Conservation (phyloP, 2,113 vertebrate species). For the Noctilio leporinus region DNA sequence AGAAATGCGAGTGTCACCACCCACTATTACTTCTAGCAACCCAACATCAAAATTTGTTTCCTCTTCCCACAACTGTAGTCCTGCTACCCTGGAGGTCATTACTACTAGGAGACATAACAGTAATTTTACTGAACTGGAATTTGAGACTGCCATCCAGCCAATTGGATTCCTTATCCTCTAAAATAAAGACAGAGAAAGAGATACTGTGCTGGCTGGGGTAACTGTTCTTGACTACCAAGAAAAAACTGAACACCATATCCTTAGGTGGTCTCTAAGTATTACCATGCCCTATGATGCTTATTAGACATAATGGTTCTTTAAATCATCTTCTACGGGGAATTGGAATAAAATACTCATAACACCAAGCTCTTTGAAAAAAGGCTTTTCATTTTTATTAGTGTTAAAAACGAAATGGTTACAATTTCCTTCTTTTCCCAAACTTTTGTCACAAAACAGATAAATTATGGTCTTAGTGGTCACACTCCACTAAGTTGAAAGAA, state of each 20-base stretch:
- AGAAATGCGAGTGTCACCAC: neutral
- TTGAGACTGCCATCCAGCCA: neutral
- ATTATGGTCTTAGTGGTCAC: neutral
- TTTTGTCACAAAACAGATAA: neutral
- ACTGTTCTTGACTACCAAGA: neutral
- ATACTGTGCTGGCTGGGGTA: neutral
- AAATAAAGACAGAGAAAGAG: neutral
- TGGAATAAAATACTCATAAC: neutral
- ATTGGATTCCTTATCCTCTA: neutral
- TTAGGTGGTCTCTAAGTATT: neutral
- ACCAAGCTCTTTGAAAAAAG: neutral
- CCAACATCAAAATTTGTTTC: neutral
- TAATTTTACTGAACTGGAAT: neutral
- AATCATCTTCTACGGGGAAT: neutral
- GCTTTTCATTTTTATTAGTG: neutral
- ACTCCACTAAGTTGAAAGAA: neutral
- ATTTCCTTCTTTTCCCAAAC: neutral
- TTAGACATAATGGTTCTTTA: neutral
- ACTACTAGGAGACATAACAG: neutral
- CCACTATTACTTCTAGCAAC: neutral
- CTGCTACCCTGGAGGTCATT: neutral
- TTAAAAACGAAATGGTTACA: neutral
- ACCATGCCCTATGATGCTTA: neutral
- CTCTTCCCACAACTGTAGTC: neutral
- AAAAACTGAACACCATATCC: neutral